Percentiles rank a stretch among this genome's conserved stretches.
These are phyloP conservation scores for Piprites chloris DNA, from an alignment of 2,113 vertebrate species.

Conservation along the genomic window DNA sequence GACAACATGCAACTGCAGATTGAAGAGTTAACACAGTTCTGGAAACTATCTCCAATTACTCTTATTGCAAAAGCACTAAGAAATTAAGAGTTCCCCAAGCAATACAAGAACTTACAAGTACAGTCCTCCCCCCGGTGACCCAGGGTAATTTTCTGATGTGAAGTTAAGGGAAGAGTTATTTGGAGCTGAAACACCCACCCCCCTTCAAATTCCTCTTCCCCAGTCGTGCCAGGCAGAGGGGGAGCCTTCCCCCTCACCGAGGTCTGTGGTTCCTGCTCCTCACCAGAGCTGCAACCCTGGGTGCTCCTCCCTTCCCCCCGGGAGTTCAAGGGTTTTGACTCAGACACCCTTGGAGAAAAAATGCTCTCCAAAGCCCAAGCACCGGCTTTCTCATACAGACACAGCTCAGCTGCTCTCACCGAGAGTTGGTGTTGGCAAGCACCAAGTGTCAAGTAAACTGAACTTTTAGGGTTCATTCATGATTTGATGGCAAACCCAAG, in stretches of 20 bases:
- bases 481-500: background rate
- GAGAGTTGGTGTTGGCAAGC: background rate
- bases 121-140: fast-evolving
- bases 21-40: background rate
- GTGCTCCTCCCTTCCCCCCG: fast-evolving
- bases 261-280: background rate
- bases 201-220: background rate
- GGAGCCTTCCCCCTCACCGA: background rate
- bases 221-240: fast-evolving
- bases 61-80: background rate
- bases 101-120: background rate
- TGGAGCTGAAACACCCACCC: background rate
- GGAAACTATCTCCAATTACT: background rate
- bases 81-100: background rate
- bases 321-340: background rate
- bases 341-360: background rate
- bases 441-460: background rate
- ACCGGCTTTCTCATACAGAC: background rate
- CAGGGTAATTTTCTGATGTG: background rate
- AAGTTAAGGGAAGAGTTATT: background rate
- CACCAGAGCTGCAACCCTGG: background rate
- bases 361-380: background rate
- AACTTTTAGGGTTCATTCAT: background rate
- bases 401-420: background rate
- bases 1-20: background rate